These are phyloP conservation scores for Gerosis bhagava DNA, from an alignment of 2,888 invertebrate species.

Conservation along the genomic window DNA sequence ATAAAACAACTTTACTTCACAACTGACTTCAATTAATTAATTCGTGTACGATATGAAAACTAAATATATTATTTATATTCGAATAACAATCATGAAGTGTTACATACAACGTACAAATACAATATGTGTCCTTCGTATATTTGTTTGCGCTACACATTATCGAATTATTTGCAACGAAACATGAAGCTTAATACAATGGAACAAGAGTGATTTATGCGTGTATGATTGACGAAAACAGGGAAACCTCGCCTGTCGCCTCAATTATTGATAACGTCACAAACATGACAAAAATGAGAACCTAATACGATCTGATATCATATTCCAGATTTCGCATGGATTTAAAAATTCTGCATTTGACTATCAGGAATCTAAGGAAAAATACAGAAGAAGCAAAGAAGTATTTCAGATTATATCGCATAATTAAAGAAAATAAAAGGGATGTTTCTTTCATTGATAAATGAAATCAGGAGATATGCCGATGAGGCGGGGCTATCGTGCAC, in stretches of 20 bases:
- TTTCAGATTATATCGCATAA: too few relatives aligned
- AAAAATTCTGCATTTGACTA: background rate
- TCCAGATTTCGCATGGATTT: background rate
- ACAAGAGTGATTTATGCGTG: conserved; percentile 14
- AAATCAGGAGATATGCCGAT: too few relatives aligned
- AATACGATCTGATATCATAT: background rate
- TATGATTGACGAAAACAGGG: conserved; percentile 7
- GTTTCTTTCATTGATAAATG: too few relatives aligned
- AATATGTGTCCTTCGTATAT: conserved; percentile 39
- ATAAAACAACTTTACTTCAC: background rate
- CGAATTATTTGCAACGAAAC: conserved; percentile 28
- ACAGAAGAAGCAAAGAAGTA: background rate
- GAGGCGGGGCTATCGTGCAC: too few relatives aligned
- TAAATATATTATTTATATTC: conserved; percentile 15
- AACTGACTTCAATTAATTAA: conserved; percentile 3
- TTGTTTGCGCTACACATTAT: conserved; percentile 41
- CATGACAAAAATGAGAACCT: conserved; percentile 2
- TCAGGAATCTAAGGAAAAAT: too few relatives aligned
- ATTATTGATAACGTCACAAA: background rate
- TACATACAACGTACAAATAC: conserved; percentile 34
- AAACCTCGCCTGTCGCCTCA: conserved; percentile 7
- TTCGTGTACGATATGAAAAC: conserved; percentile 5
- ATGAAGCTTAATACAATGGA: conserved; percentile 22
- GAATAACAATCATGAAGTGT: conserved; percentile 18
- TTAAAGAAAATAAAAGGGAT: background rate